Percentiles rank a stretch among this genome's conserved stretches.
These are phyloP conservation scores for Rhinichthys osculus DNA, from an alignment of 2,797 vertebrate species.

Conservation along the genomic window DNA sequence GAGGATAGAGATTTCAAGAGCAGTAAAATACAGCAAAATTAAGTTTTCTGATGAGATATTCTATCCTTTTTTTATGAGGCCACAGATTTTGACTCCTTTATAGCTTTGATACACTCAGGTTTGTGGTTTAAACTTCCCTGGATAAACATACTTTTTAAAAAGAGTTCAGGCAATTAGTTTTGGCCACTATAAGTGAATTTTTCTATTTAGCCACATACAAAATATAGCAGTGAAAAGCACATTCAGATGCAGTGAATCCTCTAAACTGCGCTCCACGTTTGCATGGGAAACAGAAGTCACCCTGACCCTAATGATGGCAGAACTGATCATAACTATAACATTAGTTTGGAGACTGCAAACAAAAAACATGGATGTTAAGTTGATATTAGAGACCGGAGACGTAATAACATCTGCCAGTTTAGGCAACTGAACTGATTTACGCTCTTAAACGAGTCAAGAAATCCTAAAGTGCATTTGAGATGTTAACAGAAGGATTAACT, in stretches of 20 bases:
- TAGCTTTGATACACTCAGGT: too few relatives aligned
- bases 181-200: background rate
- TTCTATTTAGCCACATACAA: background rate
- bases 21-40: conserved; percentile 52
- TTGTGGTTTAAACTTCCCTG: too few relatives aligned
- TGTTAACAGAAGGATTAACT: background rate
- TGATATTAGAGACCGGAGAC: background rate
- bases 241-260: background rate
- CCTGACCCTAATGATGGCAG: too few relatives aligned
- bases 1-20: conserved; percentile 49
- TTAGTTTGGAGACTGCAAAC: background rate
- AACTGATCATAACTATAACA: background rate
- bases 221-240: too few relatives aligned
- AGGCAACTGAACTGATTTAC: background rate
- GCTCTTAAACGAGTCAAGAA: background rate
- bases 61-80: too few relatives aligned
- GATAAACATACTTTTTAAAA: too few relatives aligned
- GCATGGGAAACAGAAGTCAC: background rate
- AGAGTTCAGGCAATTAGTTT: too few relatives aligned
- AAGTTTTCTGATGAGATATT: too few relatives aligned
- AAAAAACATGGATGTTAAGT: too few relatives aligned
- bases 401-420: background rate
- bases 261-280: background rate
- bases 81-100: too few relatives aligned
- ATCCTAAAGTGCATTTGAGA: background rate